Conservation (phyloP, 1,140 invertebrate species). For the Drosophila azteca region DNA sequence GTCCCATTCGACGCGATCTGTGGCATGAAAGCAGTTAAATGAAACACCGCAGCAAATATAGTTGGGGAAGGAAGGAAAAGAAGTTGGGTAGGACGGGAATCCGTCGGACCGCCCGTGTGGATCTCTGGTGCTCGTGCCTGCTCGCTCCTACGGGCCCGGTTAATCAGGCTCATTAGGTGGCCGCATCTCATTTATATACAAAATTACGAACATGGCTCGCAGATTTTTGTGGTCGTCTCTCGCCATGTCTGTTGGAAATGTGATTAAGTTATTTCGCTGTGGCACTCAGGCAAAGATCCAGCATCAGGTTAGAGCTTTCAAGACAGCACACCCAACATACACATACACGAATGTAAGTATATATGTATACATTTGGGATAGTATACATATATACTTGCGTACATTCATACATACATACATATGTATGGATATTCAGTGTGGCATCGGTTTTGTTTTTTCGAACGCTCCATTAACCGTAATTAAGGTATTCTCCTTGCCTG, state of each 20-base stretch:
- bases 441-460: slow-evolving; percentile 50
- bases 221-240: slow-evolving; percentile 74
- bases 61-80: neutral
- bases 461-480: slow-evolving; percentile 84
- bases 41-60: slow-evolving; percentile 68
- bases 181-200: slow-evolving; percentile 80
- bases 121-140: slow-evolving; percentile 15
- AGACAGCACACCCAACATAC: slow-evolving; percentile 32
- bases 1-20: slow-evolving; percentile 78
- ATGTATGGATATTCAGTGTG: slow-evolving; percentile 3
- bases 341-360: slow-evolving; percentile 4
- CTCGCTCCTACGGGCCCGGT: slow-evolving; percentile 48
- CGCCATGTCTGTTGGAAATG: slow-evolving; percentile 62
- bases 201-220: slow-evolving; percentile 79
- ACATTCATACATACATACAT: neutral
- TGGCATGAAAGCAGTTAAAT: slow-evolving; percentile 81
- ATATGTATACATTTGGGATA: slow-evolving; percentile 1
- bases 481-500: slow-evolving; percentile 79
- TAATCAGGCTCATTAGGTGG: slow-evolving; percentile 84
- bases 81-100: neutral
- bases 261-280: slow-evolving; percentile 81
- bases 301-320: slow-evolving; percentile 38
- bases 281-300: slow-evolving; percentile 46
- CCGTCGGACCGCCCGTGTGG: slow-evolving; percentile 40
- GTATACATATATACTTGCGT: neutral